Percentiles rank a stretch among this genome's conserved stretches.
Conservation (phyloP, 2,113 vertebrate genomes). For the Sardina pilchardus region DNA sequence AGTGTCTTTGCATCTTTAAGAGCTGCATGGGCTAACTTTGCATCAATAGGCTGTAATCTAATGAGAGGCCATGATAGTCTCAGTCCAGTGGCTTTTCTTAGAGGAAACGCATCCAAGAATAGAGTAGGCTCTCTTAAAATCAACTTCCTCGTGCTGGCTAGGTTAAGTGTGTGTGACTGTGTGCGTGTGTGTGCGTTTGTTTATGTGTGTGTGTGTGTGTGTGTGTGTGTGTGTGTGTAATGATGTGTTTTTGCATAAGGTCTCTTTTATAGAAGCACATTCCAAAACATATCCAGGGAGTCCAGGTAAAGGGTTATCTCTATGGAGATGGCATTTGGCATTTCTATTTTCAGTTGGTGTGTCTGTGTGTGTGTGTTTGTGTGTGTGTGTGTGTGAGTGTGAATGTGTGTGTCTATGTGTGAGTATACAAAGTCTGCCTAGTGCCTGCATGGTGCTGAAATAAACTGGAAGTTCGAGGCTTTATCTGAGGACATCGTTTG, state of each 20-base stretch:
- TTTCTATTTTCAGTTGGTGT: slow-evolving; percentile 44
- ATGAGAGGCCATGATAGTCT: slow-evolving; percentile 17
- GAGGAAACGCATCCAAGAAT: slow-evolving; percentile 34
- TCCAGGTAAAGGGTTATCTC: slow-evolving; percentile 72
- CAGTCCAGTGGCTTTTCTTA: slow-evolving; percentile 22
- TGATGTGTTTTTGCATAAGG: slow-evolving; percentile 37
- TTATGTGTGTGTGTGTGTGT: slow-evolving; percentile 44
- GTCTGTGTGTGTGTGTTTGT: slow-evolving; percentile 34
- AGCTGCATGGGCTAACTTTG: not conserved
- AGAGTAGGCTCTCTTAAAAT: slow-evolving; percentile 38
- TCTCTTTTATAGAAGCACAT: slow-evolving; percentile 42
- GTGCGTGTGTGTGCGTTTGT: slow-evolving; percentile 33
- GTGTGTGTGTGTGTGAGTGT: slow-evolving; percentile 36
- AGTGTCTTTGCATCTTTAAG: not conserved
- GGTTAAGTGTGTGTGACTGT: slow-evolving; percentile 38
- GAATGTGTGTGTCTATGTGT: slow-evolving; percentile 30
- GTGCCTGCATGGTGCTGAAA: slow-evolving; percentile 67
- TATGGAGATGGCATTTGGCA: slow-evolving; percentile 71
- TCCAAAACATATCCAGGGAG: slow-evolving; percentile 52
- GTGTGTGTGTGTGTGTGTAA: slow-evolving; percentile 6
- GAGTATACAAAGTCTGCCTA: slow-evolving; percentile 67
- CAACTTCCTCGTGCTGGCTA: slow-evolving; percentile 34
- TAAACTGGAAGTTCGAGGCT: slow-evolving; percentile 66
- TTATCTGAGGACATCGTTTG: slow-evolving; percentile 66
- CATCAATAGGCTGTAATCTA: slow-evolving; percentile 23